Evolutionary conservation across 2,888 invertebrate genomes (phyloP).

Genomic region (Thelaira solivaga): DNA sequence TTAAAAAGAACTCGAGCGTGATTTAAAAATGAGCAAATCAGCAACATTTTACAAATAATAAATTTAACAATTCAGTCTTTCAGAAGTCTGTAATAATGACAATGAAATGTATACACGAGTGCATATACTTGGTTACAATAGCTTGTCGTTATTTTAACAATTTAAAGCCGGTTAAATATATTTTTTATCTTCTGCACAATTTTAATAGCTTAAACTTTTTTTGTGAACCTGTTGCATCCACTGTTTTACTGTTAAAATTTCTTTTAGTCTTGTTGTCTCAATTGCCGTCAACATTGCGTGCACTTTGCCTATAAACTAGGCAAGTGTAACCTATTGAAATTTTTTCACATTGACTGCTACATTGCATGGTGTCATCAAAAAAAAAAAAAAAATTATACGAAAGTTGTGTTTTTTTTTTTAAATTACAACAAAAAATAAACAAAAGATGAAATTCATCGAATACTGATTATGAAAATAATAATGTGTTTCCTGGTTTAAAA

Average conservation of each 20-base stretch:
- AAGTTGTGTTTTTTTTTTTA: background rate
- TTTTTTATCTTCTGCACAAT: background rate
- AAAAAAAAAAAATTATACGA: background rate
- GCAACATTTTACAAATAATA: background rate
- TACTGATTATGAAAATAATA: slow-evolving; percentile 22
- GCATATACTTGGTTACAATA: background rate
- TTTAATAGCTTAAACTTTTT: too few relatives aligned
- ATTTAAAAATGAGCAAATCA: too few relatives aligned
- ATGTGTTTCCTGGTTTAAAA: slow-evolving; percentile 23
- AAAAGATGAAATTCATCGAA: slow-evolving; percentile 2
- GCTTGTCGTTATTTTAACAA: background rate
- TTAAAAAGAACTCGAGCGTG: too few relatives aligned
- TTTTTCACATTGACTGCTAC: background rate
- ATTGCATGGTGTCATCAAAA: background rate
- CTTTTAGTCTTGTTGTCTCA: slow-evolving; percentile 1
- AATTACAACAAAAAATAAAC: slow-evolving; percentile 1
- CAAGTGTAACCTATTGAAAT: slow-evolving; percentile 21
- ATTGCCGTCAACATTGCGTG: slow-evolving; percentile 22
- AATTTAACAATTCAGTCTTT: background rate
- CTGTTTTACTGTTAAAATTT: slow-evolving; percentile 26
- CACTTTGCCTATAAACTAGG: slow-evolving; percentile 33
- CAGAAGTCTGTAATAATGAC: background rate
- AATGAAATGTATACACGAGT: background rate
- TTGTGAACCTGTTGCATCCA: slow-evolving; percentile 23
- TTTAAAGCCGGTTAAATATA: background rate